Evolutionary conservation across 2,797 vertebrate genomes (phyloP).

Genomic region (Apogon hyalosoma): DNA sequence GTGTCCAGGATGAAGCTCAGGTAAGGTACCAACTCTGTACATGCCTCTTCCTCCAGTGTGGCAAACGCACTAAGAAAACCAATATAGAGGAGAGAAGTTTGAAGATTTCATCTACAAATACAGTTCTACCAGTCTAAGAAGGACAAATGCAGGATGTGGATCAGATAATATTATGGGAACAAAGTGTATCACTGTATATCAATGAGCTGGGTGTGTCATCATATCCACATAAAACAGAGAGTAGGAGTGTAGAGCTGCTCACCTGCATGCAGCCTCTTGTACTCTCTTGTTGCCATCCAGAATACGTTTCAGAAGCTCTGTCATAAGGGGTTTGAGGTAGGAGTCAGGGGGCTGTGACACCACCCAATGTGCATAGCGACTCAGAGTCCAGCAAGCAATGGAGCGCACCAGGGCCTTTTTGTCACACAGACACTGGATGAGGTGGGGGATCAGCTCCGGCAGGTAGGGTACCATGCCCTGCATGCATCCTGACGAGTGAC

Average conservation of each 20-base stretch:
- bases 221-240: conserved; percentile 45
- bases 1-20: conserved; percentile 96
- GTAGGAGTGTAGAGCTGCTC: neutral
- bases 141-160: conserved; percentile 29
- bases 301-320: conserved; percentile 94
- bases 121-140: neutral
- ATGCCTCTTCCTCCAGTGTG: conserved; percentile 95
- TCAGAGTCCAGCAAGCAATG: conserved; percentile 96
- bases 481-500: conserved; percentile 87
- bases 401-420: conserved; percentile 96
- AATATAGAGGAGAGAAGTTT: neutral
- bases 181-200: conserved; percentile 74
- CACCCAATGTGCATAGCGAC: conserved; percentile 97
- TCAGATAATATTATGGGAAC: conserved; percentile 75
- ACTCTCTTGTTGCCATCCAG: conserved; percentile 95
- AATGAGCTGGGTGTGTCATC: conserved; percentile 75
- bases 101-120: neutral
- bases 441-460: conserved; percentile 93
- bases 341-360: conserved; percentile 92
- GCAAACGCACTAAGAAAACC: conserved; percentile 88
- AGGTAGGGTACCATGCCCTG: conserved; percentile 95
- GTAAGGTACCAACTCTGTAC: conserved; percentile 95
- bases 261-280: conserved; percentile 96
- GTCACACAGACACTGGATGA: conserved; percentile 92
- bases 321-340: conserved; percentile 95